Evolutionary conservation across 2,797 vertebrate species (phyloP), one percentile per base, ranked within the genome.

Genomic region (Xenentodon cancila): DNA sequence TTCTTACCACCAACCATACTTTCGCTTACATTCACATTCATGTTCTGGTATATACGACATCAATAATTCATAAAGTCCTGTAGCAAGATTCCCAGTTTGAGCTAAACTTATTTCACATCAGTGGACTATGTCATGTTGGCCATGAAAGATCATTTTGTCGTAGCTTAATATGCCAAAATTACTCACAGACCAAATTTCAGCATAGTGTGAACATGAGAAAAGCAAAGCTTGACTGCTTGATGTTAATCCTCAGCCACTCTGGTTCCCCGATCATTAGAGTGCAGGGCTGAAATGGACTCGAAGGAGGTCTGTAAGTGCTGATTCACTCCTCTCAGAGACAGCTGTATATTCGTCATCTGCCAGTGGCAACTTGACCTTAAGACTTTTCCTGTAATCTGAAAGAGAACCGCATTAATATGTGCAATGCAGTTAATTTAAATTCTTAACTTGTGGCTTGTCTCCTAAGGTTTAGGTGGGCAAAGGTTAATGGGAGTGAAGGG

Each of bases 341-440:
- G 62, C 37, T 45, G 40, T 34, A 54, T 62, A 32, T 55, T 53
- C 56, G 19, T 57, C 40, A 32, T 20, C 53, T 25, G 45, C 58
- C 67, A 65, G 59, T 32, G 47, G 53, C 44, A 32, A 55, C 67
- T 21, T 56, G 46, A 64, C 58, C 67, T 66, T 60, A 61, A 51
- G 62, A 48, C 52, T 12, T 1, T 4, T 13, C 49, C 52, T 42
- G 52, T 74, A 77, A 74, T 71, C 57, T 72, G 63, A 59, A 72
- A 65, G 48, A 67, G 56, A 27, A 75, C 69, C 40, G 53, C 72
- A 80, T 89, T 84, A 86, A 85, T 82, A 76, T 71, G 37, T 30
- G 69, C 60, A 71, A 75, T 51, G 27, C 48, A 53, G 68, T 80
- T 86, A 81, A 89, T 80, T 83, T 80, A 76, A 76, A 25, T 71